Evolutionary conservation across 2,888 invertebrate species (phyloP).

Genomic region (Hylaea fasciaria): DNA sequence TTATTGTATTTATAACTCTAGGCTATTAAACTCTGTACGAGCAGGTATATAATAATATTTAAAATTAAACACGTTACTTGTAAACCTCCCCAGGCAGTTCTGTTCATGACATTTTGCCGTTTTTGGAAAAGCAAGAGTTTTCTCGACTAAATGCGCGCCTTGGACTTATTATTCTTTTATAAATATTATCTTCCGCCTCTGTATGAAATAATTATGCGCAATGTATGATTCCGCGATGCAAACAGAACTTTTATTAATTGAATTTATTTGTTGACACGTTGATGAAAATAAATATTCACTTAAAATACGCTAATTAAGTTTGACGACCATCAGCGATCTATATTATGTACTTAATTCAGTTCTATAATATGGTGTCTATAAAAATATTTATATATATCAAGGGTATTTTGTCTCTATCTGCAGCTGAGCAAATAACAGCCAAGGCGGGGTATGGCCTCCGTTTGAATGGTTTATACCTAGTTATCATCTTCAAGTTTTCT

Average conservation of each 20-base stretch:
- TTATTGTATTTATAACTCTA: no score
- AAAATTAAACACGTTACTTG: conserved; percentile 33
- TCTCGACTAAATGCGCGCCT: conserved; percentile 54
- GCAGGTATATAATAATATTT: conserved; percentile 13
- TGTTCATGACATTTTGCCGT: conserved; percentile 76
- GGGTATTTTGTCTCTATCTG: background rate
- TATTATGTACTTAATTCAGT: no score
- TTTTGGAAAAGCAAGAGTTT: conserved; percentile 73
- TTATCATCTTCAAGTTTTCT: no score
- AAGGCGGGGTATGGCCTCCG: conserved; percentile 2
- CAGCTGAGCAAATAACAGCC: conserved; percentile 20
- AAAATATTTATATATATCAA: no score
- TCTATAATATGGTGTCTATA: no score
- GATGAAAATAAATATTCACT: no score
- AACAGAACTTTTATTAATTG: background rate
- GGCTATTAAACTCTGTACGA: background rate
- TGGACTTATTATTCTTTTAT: conserved; percentile 60
- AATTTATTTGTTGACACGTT: no score
- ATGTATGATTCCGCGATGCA: background rate
- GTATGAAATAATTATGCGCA: conserved; percentile 13
- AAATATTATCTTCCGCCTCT: conserved; percentile 46
- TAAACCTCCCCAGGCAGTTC: conserved; percentile 36
- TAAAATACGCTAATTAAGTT: no score
- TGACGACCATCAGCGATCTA: no score
- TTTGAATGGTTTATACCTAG: no score